Percentiles rank a stretch among this genome's conserved stretches.
Evolutionary conservation across 2,797 vertebrate genomes (phyloP).

Genomic region (Xenops minutus): DNA sequence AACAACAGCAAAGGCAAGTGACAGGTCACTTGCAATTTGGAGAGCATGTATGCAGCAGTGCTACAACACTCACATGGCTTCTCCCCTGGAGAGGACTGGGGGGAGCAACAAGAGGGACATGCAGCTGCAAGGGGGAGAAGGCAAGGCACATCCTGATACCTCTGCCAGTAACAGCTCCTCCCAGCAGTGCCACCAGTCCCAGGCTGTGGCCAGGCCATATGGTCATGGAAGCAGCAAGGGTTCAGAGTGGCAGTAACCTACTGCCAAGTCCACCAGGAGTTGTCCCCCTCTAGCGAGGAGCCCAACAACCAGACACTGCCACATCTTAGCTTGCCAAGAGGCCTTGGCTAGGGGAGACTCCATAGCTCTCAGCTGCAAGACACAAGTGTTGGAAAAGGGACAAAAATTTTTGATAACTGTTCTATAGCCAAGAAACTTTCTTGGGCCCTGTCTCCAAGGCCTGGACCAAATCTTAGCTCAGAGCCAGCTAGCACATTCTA

Average conservation of each 20-base stretch:
- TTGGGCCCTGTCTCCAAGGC: background rate
- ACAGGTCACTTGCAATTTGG: background rate
- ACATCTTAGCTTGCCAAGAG: background rate
- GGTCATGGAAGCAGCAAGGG: background rate
- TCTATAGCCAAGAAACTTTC: background rate
- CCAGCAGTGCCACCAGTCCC: background rate
- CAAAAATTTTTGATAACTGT: background rate
- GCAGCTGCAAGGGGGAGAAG: background rate
- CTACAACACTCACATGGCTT: rapidly evolving
- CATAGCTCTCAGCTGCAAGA: background rate
- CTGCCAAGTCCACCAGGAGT: background rate
- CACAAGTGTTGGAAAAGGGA: background rate
- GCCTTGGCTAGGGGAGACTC: background rate
- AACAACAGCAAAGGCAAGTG: rapidly evolving
- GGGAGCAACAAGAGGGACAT: background rate
- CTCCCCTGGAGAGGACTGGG: background rate
- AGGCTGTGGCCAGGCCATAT: background rate
- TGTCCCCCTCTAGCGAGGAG: background rate
- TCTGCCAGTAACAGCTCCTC: background rate
- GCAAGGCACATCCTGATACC: background rate
- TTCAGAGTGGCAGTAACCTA: background rate
- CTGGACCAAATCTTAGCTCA: background rate
- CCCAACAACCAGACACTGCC: background rate
- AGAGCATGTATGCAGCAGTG: background rate
- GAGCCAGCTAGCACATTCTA: background rate